Base-by-base conservation (phyloP, 2,113 vertebrate species). In the Symphodus melops region DNA sequence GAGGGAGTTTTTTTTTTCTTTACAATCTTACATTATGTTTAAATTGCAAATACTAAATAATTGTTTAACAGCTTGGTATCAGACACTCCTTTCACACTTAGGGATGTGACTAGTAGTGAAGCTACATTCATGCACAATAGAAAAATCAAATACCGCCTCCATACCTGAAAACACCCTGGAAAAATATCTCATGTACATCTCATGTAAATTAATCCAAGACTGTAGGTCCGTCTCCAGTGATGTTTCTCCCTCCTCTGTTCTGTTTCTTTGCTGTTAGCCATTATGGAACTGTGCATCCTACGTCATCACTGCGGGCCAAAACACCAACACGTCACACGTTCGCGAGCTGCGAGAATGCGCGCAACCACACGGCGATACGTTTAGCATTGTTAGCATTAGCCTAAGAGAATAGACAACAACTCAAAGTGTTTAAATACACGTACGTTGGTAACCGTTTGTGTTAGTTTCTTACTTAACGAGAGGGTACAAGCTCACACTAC, bases 111-210 rank as follows among this genome's bases (percentile, higher is more conserved):
- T 77, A 61, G 46, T 52, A 52, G 16, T 5, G 8, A 39, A 39
- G 19, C 68, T 19, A 14, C 20, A 25, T 20, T 39, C 14, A 46
- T 61, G 20, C 1, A 33, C 0, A 28, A 14, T 0, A 41, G 9
- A 21, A 0, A 0, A 67, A 3, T 55, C n/a, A 66, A 28, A 68
- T 0, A 8, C 23, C 20, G 1, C 20, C 25, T 64, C 81, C 92
- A 63, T 92, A 95, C 94, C 94, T 90, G 94, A 92, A 52, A 86
- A 73, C 0, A 91, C 25, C 44, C 86, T 92, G 78, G 86, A 88
- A 64, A 93, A 87, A 88, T 81, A 68, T 66, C 90, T 89, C 86
- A 90, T 71, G 79, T 73, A 92, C 93, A 94, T 94, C 58, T n/a
- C n/a, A n/a, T n/a, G 7, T 25, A 62, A 4, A 64, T 70, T 73